Evolutionary conservation across 2,797 vertebrate genomes (phyloP), one percentile per base, ranked within the genome.

Genomic region (Rhabdophis nuchalis): DNA sequence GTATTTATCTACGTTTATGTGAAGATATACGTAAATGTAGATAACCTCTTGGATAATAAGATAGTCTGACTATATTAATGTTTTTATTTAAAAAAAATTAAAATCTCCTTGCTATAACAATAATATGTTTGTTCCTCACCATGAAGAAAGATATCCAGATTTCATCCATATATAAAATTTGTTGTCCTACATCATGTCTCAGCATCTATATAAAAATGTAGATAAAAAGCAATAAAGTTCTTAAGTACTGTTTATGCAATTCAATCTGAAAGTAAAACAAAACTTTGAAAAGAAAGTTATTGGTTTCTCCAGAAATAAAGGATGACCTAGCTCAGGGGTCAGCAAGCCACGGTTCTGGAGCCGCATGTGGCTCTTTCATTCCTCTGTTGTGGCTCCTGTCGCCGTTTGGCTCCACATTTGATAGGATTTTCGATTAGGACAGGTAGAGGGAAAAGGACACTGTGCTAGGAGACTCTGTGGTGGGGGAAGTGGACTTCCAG

Each of bases 121-220:
- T 2, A 64, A 64, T 64, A 64, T n/a, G 29, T n/a, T 64, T 64
- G 61, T 64, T 64, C 29, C 61, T n/a, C 61, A 64, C 61, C 61
- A 64, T 64, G 61, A 64, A 4, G 29, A 13, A 4, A 64, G 29
- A 5, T 9, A 64, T 64, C 61, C 61, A 64, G 61, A 64, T 27
- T 10, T 27, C 1, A 27, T 60, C 4, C 6, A 60, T n/a, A 64
- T n/a, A 2, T 5, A 1, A n/a, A 14, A 54, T 54, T 3, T 29
- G 6, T 1, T 60, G 3, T 60, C 1, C 12, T n/a, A 12, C 27
- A 61, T 29, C 60, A 61, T 1, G 0, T 25, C 1, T 0, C 29
- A 64, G 0, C 2, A n/a, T 4, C 61, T 64, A 64, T 64, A 64
- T 14, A 64, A 64, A 61, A 64, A 64, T 64, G 29, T 14, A n/a